A percentile compares a stretch with the other conserved stretches of the same genome.
Evolutionary conservation across 2,113 vertebrate genomes (phyloP).

Genomic region (Prionailurus bengalensis): DNA sequence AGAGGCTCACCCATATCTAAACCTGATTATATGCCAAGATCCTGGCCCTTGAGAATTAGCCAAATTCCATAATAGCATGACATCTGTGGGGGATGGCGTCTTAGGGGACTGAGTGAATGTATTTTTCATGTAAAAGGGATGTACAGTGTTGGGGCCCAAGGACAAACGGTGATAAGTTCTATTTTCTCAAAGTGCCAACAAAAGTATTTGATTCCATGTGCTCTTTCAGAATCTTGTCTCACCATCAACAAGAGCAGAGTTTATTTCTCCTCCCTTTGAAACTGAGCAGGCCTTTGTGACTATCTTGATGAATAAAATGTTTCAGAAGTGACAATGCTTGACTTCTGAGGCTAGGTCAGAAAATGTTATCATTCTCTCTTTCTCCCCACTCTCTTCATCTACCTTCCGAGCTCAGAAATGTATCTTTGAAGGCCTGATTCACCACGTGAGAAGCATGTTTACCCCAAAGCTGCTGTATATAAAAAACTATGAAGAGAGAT

Average conservation of each 20-base stretch:
- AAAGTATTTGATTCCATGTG: neutral
- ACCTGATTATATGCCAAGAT: neutral
- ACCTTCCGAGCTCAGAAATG: neutral
- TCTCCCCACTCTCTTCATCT: neutral
- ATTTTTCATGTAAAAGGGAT: neutral
- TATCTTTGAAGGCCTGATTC: neutral
- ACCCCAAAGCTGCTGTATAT: neutral
- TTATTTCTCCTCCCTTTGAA: neutral
- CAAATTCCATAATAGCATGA: neutral
- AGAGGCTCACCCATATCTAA: neutral
- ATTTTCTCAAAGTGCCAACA: neutral
- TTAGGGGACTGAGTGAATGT: neutral
- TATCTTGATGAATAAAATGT: neutral
- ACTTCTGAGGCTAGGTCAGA: neutral
- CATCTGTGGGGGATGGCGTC: neutral
- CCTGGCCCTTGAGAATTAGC: neutral
- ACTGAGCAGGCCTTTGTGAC: neutral
- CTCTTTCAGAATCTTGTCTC: neutral
- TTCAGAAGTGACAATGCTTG: neutral
- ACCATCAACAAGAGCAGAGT: neutral
- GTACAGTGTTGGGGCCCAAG: neutral
- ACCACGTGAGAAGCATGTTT: neutral
- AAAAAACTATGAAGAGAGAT: neutral
- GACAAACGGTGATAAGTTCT: neutral
- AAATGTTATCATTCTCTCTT: neutral